phyloP scores from a whole-genome alignment of 2,113 vertebrate species.

The Pipa parva region DNA sequence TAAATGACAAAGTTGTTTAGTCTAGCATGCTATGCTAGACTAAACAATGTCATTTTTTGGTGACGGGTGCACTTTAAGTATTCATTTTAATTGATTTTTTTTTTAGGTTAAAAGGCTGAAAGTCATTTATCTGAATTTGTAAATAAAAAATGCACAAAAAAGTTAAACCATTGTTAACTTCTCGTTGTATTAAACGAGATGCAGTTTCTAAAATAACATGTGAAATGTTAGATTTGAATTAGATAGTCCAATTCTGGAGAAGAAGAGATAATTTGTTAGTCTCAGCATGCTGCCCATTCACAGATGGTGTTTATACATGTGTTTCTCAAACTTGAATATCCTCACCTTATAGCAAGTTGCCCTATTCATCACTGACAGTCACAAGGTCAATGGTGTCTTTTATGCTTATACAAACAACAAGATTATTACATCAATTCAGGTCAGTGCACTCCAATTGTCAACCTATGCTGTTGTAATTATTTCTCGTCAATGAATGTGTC shows the following conservation, averaged over 20 bases:
- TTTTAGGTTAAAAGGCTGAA: no score
- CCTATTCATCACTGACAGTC: background rate
- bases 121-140: no score
- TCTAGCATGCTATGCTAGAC: no score
- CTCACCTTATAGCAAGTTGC: background rate
- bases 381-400: background rate
- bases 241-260: background rate
- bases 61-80: no score
- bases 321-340: background rate
- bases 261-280: background rate
- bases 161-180: no score
- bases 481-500: background rate
- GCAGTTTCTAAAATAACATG: no score
- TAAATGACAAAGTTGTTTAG: no score
- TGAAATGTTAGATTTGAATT: background rate
- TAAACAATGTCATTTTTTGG: no score
- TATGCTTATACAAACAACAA: background rate
- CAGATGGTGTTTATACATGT: background rate
- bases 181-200: no score
- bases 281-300: background rate
- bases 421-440: background rate
- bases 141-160: no score
- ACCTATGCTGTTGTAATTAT: background rate
- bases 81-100: no score
- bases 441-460: background rate